A percentile compares a stretch with the other conserved stretches of the same genome.
Conservation (phyloP, 64 coral and sea anemone species). For the Dendronephthya gigantea region DNA sequence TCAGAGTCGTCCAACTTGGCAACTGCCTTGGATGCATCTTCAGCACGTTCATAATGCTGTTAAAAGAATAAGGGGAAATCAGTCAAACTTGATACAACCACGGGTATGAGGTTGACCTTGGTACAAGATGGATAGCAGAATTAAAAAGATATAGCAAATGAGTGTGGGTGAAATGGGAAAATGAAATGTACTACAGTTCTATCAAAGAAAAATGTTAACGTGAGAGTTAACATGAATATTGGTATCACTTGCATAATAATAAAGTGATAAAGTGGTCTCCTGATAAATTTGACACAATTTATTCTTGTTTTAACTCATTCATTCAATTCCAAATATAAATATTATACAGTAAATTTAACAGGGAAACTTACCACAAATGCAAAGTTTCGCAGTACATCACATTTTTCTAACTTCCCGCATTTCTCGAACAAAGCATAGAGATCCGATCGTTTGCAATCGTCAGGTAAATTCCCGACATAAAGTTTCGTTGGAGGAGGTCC, state of each 20-base stretch:
- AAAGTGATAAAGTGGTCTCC: too few relatives aligned
- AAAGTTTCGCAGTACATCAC: constrained; percentile 77
- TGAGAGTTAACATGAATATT: too few relatives aligned
- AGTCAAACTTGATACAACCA: too few relatives aligned
- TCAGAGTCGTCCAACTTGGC: constrained; percentile 67
- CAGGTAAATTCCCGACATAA: constrained; percentile 84
- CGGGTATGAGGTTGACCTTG: neutral
- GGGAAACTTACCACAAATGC: constrained; percentile 84
- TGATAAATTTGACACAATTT: too few relatives aligned
- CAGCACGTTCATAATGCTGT: constrained; percentile 71
- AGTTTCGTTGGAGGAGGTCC: constrained; percentile 31
- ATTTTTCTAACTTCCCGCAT: constrained; percentile 74
- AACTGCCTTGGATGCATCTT: constrained; percentile 51
- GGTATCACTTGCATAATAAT: too few relatives aligned
- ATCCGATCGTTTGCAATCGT: constrained; percentile 53
- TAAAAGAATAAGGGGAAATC: neutral
- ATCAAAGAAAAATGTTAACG: too few relatives aligned
- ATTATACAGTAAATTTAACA: too few relatives aligned
- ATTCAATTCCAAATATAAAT: too few relatives aligned
- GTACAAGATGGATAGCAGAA: neutral
- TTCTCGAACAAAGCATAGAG: constrained; percentile 65
- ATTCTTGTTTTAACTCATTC: too few relatives aligned
- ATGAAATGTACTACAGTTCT: too few relatives aligned
- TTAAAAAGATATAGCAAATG: too few relatives aligned
- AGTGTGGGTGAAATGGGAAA: too few relatives aligned